These are phyloP conservation scores for Andrena bucephala DNA, from an alignment of 2,888 invertebrate genomes.

Conservation along the genomic window DNA sequence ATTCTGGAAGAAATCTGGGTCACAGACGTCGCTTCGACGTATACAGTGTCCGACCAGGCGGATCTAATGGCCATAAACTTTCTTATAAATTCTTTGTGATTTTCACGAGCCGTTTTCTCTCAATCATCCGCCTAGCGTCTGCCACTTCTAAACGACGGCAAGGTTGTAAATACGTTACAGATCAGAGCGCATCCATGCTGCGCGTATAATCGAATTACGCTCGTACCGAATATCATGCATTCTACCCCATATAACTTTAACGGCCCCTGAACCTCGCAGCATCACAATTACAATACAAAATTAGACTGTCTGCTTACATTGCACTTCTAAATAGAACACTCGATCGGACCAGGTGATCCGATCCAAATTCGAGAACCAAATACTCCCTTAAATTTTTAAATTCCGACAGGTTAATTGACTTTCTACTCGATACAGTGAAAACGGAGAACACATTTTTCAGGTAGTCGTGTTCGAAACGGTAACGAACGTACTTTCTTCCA, in stretches of 20 bases:
- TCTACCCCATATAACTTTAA: background rate
- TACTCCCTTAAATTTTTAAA: background rate
- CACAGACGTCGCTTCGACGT: slow-evolving; percentile 61
- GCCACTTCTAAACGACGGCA: slow-evolving; percentile 33
- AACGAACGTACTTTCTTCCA: slow-evolving; percentile 12
- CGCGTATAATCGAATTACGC: slow-evolving; percentile 2
- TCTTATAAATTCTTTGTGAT: slow-evolving; percentile 75
- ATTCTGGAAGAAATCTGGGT: slow-evolving; percentile 60
- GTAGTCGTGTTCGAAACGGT: background rate
- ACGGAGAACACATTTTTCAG: background rate
- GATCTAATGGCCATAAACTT: slow-evolving; percentile 76
- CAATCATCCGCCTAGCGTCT: slow-evolving; percentile 47
- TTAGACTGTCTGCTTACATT: background rate
- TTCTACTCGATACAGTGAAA: slow-evolving; percentile 36
- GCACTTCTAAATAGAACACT: background rate
- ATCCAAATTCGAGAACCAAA: background rate
- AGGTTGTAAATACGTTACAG: slow-evolving; percentile 35
- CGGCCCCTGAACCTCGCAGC: background rate
- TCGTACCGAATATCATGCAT: slow-evolving; percentile 30
- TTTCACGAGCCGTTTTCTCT: slow-evolving; percentile 62
- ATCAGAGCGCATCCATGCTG: slow-evolving; percentile 46
- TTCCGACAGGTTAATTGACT: slow-evolving; percentile 21
- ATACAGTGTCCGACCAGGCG: slow-evolving; percentile 69
- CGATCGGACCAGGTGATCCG: background rate
- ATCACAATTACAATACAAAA: background rate